phyloP scores from a whole-genome alignment of 2,113 vertebrate genomes.

The Lanius ludovicianus region DNA sequence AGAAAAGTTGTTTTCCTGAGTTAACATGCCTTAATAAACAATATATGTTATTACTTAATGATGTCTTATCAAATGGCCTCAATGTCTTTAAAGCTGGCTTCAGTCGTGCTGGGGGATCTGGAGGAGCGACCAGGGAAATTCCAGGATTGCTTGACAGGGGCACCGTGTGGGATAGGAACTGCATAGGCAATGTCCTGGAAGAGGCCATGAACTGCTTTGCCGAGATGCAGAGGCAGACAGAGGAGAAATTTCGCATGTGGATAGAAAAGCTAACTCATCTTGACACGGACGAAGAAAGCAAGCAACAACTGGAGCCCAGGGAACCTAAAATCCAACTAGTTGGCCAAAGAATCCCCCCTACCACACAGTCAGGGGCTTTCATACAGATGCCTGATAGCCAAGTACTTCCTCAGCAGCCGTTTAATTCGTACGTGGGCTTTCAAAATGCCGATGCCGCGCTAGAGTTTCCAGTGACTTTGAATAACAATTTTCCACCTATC shows the following conservation, averaged over 20 bases:
- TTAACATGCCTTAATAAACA: constrained; percentile 72
- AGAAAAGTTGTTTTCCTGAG: constrained; percentile 61
- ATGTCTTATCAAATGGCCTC: constrained; percentile 91
- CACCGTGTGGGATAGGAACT: constrained; percentile 87
- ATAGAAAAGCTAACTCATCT: constrained; percentile 89
- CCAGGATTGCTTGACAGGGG: constrained; percentile 88
- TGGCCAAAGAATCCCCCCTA: constrained; percentile 71
- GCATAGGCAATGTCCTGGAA: constrained; percentile 90
- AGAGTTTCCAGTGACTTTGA: constrained; percentile 75
- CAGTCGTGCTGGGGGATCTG: constrained; percentile 84
- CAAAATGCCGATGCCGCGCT: constrained; percentile 68
- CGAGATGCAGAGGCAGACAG: constrained; percentile 91
- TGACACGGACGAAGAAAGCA: constrained; percentile 86
- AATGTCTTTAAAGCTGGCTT: constrained; percentile 97
- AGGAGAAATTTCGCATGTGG: constrained; percentile 90
- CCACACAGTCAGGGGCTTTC: constrained; percentile 76
- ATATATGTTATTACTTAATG: constrained; percentile 62
- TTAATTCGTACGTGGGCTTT: constrained; percentile 77
- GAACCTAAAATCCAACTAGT: constrained; percentile 76
- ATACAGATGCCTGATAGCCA: constrained; percentile 77
- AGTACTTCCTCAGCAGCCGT: constrained; percentile 74
- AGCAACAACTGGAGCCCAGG: constrained; percentile 82
- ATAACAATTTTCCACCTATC: constrained; percentile 72
- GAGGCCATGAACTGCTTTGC: constrained; percentile 93
- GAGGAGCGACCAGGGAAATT: constrained; percentile 85